Conservation (phyloP, 2,113 vertebrate species). For the Oncorhynchus kisutch region DNA sequence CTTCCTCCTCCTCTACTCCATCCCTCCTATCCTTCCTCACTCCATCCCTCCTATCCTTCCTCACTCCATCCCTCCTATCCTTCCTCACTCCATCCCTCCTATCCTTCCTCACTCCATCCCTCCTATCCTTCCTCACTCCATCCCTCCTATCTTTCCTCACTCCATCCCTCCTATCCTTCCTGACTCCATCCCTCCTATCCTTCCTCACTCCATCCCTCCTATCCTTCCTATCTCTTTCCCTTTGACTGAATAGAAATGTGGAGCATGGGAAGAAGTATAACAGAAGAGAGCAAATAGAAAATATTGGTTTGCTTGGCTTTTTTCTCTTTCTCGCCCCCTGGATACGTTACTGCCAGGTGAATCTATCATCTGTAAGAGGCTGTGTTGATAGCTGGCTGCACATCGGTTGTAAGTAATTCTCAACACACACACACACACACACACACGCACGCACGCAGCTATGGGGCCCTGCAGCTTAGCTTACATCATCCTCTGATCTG, state of each 20-base stretch:
- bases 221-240: constrained; percentile 1
- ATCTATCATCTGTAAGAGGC: background rate
- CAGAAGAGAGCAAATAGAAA: constrained; percentile 34
- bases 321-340: constrained; percentile 42
- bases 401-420: constrained; percentile 49
- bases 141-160: no score
- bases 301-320: constrained; percentile 50
- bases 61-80: no score
- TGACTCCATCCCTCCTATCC: background rate
- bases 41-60: no score
- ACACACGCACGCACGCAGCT: constrained; percentile 63
- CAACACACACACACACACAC: constrained; percentile 61
- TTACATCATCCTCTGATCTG: constrained; percentile 72
- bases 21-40: no score
- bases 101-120: no score
- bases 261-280: background rate
- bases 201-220: constrained; percentile 32
- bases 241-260: constrained; percentile 32
- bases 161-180: no score
- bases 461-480: constrained; percentile 53
- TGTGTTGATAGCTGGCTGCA: constrained; percentile 48
- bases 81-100: no score
- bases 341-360: constrained; percentile 55
- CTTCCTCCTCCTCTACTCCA: no score
- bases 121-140: no score